Evolutionary conservation across 2,888 invertebrate genomes (phyloP), one percentile per base, ranked within the genome.

Genomic region (Muschampia plurimacula): DNA sequence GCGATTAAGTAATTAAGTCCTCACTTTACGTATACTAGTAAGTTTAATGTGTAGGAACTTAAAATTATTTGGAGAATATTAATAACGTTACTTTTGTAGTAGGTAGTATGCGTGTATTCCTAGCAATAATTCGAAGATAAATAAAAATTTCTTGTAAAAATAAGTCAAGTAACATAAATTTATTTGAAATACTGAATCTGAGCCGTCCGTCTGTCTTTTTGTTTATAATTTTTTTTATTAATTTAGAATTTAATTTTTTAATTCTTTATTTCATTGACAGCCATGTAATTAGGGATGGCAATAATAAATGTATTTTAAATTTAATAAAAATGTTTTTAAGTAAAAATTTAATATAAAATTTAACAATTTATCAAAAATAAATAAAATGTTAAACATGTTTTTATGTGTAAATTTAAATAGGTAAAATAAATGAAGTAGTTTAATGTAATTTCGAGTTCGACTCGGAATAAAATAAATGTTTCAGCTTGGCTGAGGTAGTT

Each of bases 401-500:
- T 10, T 57, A 28, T 12, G 32, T 57, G 10, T 57, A 28, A 57
- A 32, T 28, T 28, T 10, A 0, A 57, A 57, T 4, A 28, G 10
- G 12, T 57, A 12, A 12, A 15, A 57, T 10, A 32, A 57, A 57
- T 57, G 57, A 28, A 10, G 36, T 32, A 60, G 60, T 60, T 3
- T 60, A 63, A 63, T 63, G 63, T 39, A 80, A 76, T 79, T 74
- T 84, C 81, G 86, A 89, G 87, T 89, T 84, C 79, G 79, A 87
- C 86, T 88, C 85, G 82, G 80, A 80, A 84, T 84, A 79, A 76
- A 89, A 89, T 88, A 89, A 90, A 89, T 75, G 74, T 79, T 77
- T 83, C 87, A 89, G 89, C 87, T 75, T 84, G 86, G 89, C 87
- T 90, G 88, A 85, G 87, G 85, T 84, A 83, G 83, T 85, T 82